Base-by-base conservation (phyloP, 1,140 invertebrate species). In the Delia radicum region DNA sequence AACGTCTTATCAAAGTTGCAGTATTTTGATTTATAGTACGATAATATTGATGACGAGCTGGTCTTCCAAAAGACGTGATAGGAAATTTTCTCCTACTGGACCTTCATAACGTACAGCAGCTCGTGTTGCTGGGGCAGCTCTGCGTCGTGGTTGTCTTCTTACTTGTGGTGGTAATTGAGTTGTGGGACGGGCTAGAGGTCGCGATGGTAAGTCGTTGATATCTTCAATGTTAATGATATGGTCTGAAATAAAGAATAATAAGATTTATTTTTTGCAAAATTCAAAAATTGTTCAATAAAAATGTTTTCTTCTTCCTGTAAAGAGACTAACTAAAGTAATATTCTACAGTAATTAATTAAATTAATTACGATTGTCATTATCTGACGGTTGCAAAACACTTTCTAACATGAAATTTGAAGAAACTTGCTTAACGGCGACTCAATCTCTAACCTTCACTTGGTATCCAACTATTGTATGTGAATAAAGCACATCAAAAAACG, bases 1-100 rank as follows among this genome's bases (percentile, higher is more conserved):
- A 69, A 1, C 82, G 81, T 62, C 84, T 77, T 37, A 85, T 84
- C 7, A 85, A 76, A 42, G 81, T 81, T 27, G 84, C 82, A 15
- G 84, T 84, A 28, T 85, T 85, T 74, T 84, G 80, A 79, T 85
- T 85, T 12, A 85, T 80, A 3, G 81, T 79, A 13, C 82, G 81
- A 79, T 85, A 85, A 74, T 84, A 83, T 73, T 82, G 81, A 71
- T 77, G 80, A 29, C 84, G 78, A 7, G 81, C 81, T 18, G 84
- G 84, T 15, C 84, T 79, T 0, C 84, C 84, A 61, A 85, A 0
- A 85, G 79, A 1, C 81, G 81, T 15, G 78, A 78, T 21, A 85
- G 78, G 29, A 85, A 85, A 55, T 78, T 84, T 48, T 83, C 82
- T 0, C 69, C 80, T 72, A 55, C 74, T 12, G 81, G 79, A 2